Percentiles rank a stretch among this genome's conserved stretches.
phyloP scores from a whole-genome alignment of 2,888 invertebrate species.

The Gastrophysa polygoni region DNA sequence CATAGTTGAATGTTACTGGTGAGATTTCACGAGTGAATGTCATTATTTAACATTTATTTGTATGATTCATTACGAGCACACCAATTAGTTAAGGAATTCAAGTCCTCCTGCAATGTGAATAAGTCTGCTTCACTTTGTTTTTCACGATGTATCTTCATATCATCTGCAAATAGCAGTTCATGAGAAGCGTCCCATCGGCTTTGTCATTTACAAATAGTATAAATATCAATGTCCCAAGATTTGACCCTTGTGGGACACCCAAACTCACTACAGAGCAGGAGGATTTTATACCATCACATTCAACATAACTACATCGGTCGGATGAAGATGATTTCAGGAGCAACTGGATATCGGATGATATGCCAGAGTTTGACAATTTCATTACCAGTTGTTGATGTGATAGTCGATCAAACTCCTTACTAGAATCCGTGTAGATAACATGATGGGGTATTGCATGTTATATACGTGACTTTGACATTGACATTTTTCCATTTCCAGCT shows the following conservation, averaged over 20 bases:
- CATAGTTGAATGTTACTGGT: slow-evolving; percentile 3
- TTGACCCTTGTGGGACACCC: slow-evolving; percentile 4
- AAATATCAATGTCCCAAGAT: too few species aligned
- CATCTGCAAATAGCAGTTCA: slow-evolving; percentile 3
- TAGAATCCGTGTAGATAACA: not conserved
- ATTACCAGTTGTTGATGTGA: slow-evolving; percentile 2
- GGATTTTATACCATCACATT: too few species aligned
- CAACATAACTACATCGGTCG: not conserved
- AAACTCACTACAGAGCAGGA: not conserved
- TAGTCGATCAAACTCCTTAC: not conserved
- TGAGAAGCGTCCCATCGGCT: not conserved
- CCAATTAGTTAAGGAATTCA: too few species aligned
- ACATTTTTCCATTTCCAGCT: too few species aligned
- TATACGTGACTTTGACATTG: too few species aligned
- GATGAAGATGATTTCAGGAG: slow-evolving; percentile 2
- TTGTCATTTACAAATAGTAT: too few species aligned
- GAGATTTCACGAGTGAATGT: slow-evolving; percentile 2
- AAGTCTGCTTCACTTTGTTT: not conserved
- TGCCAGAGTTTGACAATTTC: not conserved
- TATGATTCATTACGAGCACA: too few species aligned
- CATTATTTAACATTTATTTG: not conserved
- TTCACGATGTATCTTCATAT: not conserved
- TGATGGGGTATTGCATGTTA: too few species aligned
- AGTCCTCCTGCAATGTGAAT: not conserved
- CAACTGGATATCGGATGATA: not conserved